phyloP scores from a whole-genome alignment of 2,888 invertebrate genomes.

The Heteromurus nitidus region DNA sequence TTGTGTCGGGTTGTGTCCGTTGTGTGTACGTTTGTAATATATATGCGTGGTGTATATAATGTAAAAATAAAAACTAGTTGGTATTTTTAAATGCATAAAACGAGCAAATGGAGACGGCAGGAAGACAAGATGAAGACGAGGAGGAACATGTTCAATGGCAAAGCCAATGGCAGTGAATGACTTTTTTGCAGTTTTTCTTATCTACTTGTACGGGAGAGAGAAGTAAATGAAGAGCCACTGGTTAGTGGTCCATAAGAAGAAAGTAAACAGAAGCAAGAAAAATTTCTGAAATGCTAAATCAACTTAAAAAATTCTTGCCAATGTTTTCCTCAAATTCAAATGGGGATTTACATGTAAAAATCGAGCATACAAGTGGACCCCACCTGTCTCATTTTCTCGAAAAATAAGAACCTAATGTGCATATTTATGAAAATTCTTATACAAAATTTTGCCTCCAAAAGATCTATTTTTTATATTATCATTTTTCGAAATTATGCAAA shows the following conservation, averaged over 20 bases:
- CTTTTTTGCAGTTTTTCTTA: conserved; percentile 15
- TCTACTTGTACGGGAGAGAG: conserved; percentile 22
- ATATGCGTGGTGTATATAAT: neutral
- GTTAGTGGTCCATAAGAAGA: conserved; percentile 60
- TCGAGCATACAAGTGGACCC: too few species aligned
- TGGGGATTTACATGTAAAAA: too few species aligned
- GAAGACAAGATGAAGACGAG: too few species aligned
- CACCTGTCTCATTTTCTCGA: too few species aligned
- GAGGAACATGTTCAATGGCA: conserved; percentile 29
- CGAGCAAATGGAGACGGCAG: conserved; percentile 15
- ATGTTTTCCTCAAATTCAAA: too few species aligned
- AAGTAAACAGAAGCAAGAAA: conserved; percentile 58
- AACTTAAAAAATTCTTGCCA: conserved; percentile 15
- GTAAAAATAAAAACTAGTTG: conserved; percentile 15
- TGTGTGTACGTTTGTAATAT: neutral
- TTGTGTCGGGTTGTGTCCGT: conserved; percentile 12
- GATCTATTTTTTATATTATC: too few species aligned
- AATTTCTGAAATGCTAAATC: conserved; percentile 53
- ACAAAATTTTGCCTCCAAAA: too few species aligned
- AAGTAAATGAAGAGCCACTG: conserved; percentile 19
- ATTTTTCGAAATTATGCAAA: too few species aligned
- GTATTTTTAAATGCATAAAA: conserved; percentile 5
- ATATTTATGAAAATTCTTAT: too few species aligned
- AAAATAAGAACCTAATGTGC: too few species aligned
- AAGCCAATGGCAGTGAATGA: conserved; percentile 32